A percentile compares a stretch with the other conserved stretches of the same genome.
Evolutionary conservation across 2,888 invertebrate species (phyloP).

Genomic region (Trachelus iudaicus): DNA sequence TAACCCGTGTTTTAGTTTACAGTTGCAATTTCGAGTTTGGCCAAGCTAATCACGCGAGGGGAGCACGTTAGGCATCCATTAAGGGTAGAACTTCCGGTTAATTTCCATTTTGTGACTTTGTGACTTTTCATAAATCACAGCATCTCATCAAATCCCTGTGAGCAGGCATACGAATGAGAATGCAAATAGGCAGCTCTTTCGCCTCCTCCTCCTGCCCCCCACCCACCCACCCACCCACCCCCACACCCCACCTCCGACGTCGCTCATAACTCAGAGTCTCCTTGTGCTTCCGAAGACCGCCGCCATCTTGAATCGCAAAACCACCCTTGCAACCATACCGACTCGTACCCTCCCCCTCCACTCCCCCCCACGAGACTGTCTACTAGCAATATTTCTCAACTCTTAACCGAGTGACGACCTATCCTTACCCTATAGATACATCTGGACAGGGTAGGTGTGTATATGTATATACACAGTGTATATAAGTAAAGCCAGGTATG

Average conservation of each 20-base stretch:
- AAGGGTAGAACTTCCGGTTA: conserved; percentile 12
- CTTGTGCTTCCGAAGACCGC: conserved; percentile 12
- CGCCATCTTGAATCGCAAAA: conserved; percentile 2
- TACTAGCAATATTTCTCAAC: no score
- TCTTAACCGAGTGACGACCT: no score
- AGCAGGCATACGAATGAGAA: conserved; percentile 40
- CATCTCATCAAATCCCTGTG: conserved; percentile 32
- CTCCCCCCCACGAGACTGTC: no score
- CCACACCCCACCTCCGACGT: conserved; percentile 4
- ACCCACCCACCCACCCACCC: neutral
- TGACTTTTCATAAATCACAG: conserved; percentile 42
- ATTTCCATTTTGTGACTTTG: neutral
- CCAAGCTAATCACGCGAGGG: neutral
- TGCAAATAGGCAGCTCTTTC: conserved; percentile 38
- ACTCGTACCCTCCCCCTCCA: no score
- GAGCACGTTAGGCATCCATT: conserved; percentile 30
- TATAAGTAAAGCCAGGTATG: conserved; percentile 5
- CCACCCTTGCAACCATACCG: no score
- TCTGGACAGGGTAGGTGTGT: no score
- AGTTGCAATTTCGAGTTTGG: neutral
- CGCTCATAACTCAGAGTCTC: conserved; percentile 18
- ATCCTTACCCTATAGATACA: no score
- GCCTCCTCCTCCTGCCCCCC: neutral
- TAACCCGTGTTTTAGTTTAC: neutral
- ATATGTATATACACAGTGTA: neutral